phyloP scores from a whole-genome alignment of 30 jellyfish, hydroid and myxozoan species.

The Cassiopea andromeda region DNA sequence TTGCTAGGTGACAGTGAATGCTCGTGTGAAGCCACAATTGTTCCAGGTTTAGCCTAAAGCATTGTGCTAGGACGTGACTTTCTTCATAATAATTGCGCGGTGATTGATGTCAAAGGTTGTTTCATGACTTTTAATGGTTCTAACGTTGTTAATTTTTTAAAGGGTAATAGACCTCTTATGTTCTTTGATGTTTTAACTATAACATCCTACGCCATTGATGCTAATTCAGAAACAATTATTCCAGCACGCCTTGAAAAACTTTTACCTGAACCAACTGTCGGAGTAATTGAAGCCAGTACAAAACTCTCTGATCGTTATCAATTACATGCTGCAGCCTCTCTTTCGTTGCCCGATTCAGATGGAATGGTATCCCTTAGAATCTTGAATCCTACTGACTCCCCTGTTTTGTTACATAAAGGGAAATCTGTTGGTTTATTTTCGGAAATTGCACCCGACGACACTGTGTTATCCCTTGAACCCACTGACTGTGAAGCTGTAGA shows the following conservation, averaged over 20 bases:
- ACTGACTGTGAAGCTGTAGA: not conserved
- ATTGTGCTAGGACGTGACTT: slow-evolving; percentile 39
- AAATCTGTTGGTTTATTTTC: not conserved
- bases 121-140: not conserved
- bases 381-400: slow-evolving; percentile 20
- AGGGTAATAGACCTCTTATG: not conserved
- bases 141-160: not conserved
- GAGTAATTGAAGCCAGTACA: slow-evolving; percentile 8
- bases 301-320: slow-evolving; percentile 33
- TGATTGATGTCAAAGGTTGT: not conserved
- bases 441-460: not conserved
- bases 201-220: slow-evolving; percentile 5
- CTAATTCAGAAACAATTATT: slow-evolving; percentile 6
- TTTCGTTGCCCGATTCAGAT: slow-evolving; percentile 1
- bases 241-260: slow-evolving; percentile 12
- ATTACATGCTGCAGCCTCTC: slow-evolving; percentile 10
- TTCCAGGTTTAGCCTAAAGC: slow-evolving; percentile 5
- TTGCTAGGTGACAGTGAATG: not conserved
- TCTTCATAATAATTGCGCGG: not conserved
- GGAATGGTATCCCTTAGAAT: slow-evolving; percentile 30
- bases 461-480: not conserved
- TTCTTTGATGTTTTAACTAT: not conserved
- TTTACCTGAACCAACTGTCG: not conserved
- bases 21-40: slow-evolving; percentile 2
- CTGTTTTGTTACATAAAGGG: slow-evolving; percentile 23